Evolutionary conservation across 2,113 vertebrate genomes (phyloP), one percentile per base, ranked within the genome.

Genomic region (Scomber scombrus): DNA sequence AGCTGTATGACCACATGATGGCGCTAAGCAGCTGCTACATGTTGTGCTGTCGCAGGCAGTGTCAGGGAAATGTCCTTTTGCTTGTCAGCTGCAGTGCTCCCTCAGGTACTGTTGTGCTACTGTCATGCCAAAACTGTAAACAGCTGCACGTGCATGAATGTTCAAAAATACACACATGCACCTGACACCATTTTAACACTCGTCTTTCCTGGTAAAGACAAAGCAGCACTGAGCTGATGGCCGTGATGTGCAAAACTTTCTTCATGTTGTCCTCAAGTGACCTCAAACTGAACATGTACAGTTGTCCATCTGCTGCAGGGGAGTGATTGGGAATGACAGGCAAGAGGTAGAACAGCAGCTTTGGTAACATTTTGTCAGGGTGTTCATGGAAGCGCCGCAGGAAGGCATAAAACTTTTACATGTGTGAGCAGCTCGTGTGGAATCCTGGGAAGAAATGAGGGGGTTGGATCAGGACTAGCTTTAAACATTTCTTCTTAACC

Each of bases 1-100:
- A 2, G 1, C 34, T 0, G 3, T 19, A 1, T 5, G 1, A 64
- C 92, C 92, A 92, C 83, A 84, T 2, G 86, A 64, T 84, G 90
- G 86, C 61, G 49, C 54, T 46, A 63, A 61, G 70, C 81, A 75
- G 70, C 74, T 31, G 43, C 54, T 76, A 57, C 29, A 5, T 4
- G 47, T 6, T 49, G 13, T 21, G 46, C 34, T 46, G 58, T 34
- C 54, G 54, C 11, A 63, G 61, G 54, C 54, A 50, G 21, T 15
- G 23, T 66, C 75, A 1, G 19, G 49, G 21, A 57, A 40, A 40
- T 9, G 6, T 40, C 34, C 34, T 40, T 40, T 40, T 40, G 9
- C 9, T 40, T 9, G 34, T 40, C 34, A 47, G 60, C 73, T 57
- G 69, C 81, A 82, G 47, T 26, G 49, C 1, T 21, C 1, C 51